phyloP scores from a whole-genome alignment of 2,888 invertebrate genomes.

The Lydus trimaculatus region DNA sequence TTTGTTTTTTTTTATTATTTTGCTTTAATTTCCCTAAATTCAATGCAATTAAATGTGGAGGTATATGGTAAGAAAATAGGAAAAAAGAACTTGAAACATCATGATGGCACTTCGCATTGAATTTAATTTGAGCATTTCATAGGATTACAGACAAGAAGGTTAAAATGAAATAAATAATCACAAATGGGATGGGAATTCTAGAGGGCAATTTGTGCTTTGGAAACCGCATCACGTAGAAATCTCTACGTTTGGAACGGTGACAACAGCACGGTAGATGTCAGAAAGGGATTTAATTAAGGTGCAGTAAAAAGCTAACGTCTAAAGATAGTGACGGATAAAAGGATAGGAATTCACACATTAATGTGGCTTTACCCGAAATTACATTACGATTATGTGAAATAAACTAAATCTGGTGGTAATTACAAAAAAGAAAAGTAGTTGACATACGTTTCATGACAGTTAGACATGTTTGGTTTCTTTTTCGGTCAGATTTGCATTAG shows the following conservation, averaged over 20 bases:
- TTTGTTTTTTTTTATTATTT: conserved; percentile 19
- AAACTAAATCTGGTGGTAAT: not conserved
- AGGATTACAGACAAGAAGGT: conserved; percentile 41
- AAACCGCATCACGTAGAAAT: conserved; percentile 62
- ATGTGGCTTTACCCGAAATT: not conserved
- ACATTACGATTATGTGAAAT: conserved; percentile 2
- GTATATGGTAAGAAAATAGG: not conserved
- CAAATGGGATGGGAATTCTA: conserved; percentile 45
- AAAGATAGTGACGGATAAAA: conserved; percentile 29
- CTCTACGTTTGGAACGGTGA: conserved; percentile 59
- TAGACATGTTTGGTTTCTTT: not conserved
- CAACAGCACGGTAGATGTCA: conserved; percentile 61
- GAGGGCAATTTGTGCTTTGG: conserved; percentile 59
- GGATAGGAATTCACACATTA: conserved; percentile 19
- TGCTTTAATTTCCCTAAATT: conserved; percentile 12
- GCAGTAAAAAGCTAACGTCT: conserved; percentile 57
- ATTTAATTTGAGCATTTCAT: conserved; percentile 28
- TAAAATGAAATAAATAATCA: conserved; percentile 57
- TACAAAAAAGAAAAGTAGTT: not conserved
- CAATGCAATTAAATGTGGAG: conserved; percentile 13
- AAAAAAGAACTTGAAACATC: conserved; percentile 22
- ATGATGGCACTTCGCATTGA: conserved; percentile 17
- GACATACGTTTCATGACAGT: not conserved
- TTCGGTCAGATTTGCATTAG: conserved; percentile 19
- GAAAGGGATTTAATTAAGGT: conserved; percentile 63